Conservation (phyloP, 2,888 invertebrate species). For the Hemaris fuciformis region DNA sequence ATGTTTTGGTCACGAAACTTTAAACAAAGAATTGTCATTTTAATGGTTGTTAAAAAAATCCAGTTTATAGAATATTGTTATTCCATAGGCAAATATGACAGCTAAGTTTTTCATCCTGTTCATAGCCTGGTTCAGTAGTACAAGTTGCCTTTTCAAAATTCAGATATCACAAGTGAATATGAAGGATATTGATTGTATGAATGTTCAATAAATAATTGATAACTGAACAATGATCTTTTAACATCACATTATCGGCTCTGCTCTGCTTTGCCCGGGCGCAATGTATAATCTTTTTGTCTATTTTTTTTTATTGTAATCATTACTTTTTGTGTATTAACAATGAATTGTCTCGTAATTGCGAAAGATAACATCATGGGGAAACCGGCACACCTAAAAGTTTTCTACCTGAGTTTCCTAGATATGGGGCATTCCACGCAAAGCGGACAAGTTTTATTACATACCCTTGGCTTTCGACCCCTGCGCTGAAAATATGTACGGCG, state of each 20-base stretch:
- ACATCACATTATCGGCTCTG: no score
- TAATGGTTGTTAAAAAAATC: not conserved
- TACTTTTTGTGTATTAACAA: no score
- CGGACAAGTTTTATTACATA: no score
- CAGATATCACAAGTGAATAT: not conserved
- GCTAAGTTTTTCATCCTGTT: no score
- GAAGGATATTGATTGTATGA: conserved; percentile 13
- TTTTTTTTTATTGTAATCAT: no score
- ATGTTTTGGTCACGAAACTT: not conserved
- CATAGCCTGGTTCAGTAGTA: not conserved
- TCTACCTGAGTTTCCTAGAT: no score
- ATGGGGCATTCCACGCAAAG: no score
- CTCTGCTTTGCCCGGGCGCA: not conserved
- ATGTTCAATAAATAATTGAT: conserved; percentile 13
- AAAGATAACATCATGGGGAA: no score
- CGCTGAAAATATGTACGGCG: no score
- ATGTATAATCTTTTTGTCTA: not conserved
- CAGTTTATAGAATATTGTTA: not conserved
- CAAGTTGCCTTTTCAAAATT: not conserved
- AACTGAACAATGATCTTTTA: not conserved
- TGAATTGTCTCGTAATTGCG: no score
- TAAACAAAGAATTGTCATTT: not conserved
- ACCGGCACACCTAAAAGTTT: no score
- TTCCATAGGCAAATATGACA: not conserved
- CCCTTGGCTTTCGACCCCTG: no score